Evolutionary conservation across 2,797 vertebrate species (phyloP).

Genomic region (Oryzias dopingdopingensis): DNA sequence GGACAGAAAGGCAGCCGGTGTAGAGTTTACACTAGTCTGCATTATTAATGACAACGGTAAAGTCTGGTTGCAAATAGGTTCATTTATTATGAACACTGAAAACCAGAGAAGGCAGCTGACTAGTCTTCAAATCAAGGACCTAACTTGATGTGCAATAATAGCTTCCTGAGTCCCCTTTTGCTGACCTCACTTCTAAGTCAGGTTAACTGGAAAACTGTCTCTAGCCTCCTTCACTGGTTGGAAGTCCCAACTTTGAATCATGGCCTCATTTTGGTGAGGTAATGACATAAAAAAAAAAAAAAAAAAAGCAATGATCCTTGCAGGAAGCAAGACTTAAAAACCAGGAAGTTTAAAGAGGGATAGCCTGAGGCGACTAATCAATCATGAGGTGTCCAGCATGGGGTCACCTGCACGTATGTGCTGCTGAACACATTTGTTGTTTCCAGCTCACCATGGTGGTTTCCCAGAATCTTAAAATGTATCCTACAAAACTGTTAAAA

Average conservation of each 20-base stretch:
- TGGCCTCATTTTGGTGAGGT: slow-evolving; percentile 55
- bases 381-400: slow-evolving; percentile 56
- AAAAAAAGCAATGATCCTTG: slow-evolving; percentile 47
- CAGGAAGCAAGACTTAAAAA: slow-evolving; percentile 63
- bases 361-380: slow-evolving; percentile 66
- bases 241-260: slow-evolving; percentile 50
- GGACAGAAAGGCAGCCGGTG: too few relatives aligned
- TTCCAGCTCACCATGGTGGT: slow-evolving; percentile 21
- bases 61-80: too few relatives aligned
- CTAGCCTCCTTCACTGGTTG: slow-evolving; percentile 37
- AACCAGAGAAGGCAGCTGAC: not conserved
- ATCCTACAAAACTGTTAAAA: too few relatives aligned
- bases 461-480: too few relatives aligned
- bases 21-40: too few relatives aligned
- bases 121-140: not conserved
- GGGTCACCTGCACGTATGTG: slow-evolving; percentile 46
- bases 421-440: slow-evolving; percentile 25
- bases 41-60: too few relatives aligned
- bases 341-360: slow-evolving; percentile 65
- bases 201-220: slow-evolving; percentile 54
- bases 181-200: slow-evolving; percentile 15
- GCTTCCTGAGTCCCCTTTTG: slow-evolving; percentile 4
- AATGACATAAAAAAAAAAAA: slow-evolving; percentile 52
- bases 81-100: slow-evolving; percentile 3
- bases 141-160: slow-evolving; percentile 25